Conservation (phyloP, 2,888 invertebrate genomes). For the Tryphoninae sp. region DNA sequence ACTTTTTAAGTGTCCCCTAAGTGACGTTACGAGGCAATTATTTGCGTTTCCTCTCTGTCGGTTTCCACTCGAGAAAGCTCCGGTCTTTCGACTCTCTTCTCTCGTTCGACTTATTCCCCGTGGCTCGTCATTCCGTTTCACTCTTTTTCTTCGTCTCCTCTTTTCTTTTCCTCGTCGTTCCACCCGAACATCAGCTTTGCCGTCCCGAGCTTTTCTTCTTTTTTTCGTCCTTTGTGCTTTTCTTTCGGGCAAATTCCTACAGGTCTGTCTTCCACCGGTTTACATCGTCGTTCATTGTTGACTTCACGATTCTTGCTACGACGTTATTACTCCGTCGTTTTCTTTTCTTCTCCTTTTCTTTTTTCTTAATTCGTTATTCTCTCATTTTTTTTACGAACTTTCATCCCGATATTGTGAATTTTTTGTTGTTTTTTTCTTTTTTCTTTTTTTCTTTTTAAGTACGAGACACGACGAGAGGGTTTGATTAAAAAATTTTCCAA, state of each 20-base stretch:
- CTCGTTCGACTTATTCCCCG: constrained; percentile 61
- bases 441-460: no score
- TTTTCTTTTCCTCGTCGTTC: background rate
- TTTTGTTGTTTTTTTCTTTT: no score
- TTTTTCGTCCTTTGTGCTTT: background rate
- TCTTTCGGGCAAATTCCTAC: constrained; percentile 7
- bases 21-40: constrained; percentile 76
- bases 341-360: background rate
- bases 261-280: background rate
- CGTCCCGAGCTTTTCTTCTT: background rate
- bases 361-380: background rate
- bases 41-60: constrained; percentile 72
- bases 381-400: background rate
- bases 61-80: constrained; percentile 65
- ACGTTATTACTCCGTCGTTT: no score
- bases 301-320: no score
- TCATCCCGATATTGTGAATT: background rate
- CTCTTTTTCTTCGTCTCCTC: background rate
- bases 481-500: constrained; percentile 36
- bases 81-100: constrained; percentile 48
- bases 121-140: constrained; percentile 41
- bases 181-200: constrained; percentile 4
- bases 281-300: background rate
- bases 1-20: constrained; percentile 76
- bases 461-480: background rate